A percentile compares a stretch with the other conserved stretches of the same genome.
Conservation (phyloP, 1,140 invertebrate genomes). For the Heliconius melpomene region DNA sequence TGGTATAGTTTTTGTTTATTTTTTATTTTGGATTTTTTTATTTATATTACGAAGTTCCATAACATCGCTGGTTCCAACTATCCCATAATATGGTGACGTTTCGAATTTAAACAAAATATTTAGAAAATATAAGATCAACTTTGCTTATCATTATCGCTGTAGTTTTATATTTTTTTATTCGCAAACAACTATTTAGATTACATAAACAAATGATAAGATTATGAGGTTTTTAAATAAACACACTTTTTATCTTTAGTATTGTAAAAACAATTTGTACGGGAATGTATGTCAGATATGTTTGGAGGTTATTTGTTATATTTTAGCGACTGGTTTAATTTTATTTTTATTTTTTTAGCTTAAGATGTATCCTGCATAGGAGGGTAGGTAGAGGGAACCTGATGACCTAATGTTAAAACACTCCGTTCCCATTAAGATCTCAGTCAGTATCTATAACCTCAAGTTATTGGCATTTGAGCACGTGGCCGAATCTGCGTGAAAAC, state of each 20-base stretch:
- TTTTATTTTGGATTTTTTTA: no score
- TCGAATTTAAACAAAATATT: neutral
- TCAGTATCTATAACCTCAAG: no score
- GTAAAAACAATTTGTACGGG: slow-evolving; percentile 30
- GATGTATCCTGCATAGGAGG: no score
- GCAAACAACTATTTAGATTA: slow-evolving; percentile 38
- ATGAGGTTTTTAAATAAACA: slow-evolving; percentile 37
- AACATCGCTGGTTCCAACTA: no score
- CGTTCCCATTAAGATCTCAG: no score
- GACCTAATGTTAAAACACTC: no score
- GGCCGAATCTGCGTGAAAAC: no score
- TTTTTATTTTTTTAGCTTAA: neutral
- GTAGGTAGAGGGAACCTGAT: no score
- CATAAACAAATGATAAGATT: slow-evolving; percentile 38
- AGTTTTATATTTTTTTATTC: slow-evolving; percentile 37
- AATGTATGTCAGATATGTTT: slow-evolving; percentile 26
- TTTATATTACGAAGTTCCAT: no score
- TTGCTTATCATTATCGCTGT: slow-evolving; percentile 20
- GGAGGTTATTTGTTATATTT: slow-evolving; percentile 12
- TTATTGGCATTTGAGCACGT: no score
- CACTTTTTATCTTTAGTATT: slow-evolving; percentile 27
- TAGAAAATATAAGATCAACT: slow-evolving; percentile 7
- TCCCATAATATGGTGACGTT: no score
- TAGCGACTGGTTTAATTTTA: neutral
- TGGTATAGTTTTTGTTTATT: no score